Percentiles rank a stretch among this genome's conserved stretches.
Conservation (phyloP, 2,113 vertebrate genomes). For the Tragulus kanchil region DNA sequence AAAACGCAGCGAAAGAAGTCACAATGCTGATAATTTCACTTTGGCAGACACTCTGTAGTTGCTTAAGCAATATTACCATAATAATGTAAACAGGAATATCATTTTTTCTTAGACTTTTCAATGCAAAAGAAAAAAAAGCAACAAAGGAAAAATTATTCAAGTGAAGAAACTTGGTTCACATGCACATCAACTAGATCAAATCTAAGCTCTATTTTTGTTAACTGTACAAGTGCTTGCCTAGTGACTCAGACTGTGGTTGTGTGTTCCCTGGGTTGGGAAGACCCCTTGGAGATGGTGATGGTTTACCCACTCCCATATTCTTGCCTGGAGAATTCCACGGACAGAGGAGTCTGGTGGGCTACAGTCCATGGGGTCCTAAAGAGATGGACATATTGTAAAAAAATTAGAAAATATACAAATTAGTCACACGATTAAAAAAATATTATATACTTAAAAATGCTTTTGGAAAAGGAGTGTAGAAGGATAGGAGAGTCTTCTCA, state of each 20-base stretch:
- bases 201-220: no score
- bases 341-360: no score
- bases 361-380: no score
- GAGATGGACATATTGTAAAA: background rate
- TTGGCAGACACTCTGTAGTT: background rate
- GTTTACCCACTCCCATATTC: no score
- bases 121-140: background rate
- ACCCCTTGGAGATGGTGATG: no score
- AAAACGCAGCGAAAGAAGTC: background rate
- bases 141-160: background rate
- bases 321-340: no score
- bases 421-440: background rate
- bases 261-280: no score
- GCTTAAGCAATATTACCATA: background rate
- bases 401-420: background rate
- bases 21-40: background rate
- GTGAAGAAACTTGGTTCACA: background rate
- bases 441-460: background rate
- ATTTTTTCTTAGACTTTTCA: slow-evolving; percentile 16
- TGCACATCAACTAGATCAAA: background rate
- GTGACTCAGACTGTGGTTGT: no score
- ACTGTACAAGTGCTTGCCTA: no score
- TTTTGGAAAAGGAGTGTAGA: background rate
- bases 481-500: background rate
- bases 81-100: background rate